Conservation (phyloP, 2,113 vertebrate genomes). For the Tenrec ecaudatus region DNA sequence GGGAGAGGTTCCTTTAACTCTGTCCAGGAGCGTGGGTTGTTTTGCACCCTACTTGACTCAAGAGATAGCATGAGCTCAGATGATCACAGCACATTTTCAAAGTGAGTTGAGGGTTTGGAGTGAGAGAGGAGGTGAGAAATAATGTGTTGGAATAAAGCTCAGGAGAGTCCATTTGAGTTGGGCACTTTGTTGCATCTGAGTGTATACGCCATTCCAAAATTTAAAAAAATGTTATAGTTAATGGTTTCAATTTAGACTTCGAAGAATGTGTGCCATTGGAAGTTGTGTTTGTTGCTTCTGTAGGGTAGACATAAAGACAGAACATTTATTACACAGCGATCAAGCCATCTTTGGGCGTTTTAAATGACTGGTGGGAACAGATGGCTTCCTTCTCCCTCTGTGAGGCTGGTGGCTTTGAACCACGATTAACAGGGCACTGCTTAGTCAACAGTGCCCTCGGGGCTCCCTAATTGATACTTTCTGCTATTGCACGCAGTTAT, state of each 20-base stretch:
- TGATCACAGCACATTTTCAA: conserved; percentile 20
- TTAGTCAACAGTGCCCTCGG: not conserved
- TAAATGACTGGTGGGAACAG: not conserved
- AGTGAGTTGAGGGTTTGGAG: not conserved
- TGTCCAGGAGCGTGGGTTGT: not conserved
- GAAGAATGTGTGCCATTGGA: not conserved
- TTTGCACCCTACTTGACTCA: not conserved
- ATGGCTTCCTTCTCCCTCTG: too few relatives aligned
- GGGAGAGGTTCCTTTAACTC: not conserved
- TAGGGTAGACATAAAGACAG: not conserved
- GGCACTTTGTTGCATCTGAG: not conserved
- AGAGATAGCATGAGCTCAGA: not conserved
- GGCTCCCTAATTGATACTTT: not conserved
- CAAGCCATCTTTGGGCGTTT: not conserved
- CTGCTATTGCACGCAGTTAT: too few relatives aligned
- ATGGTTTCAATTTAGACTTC: not conserved
- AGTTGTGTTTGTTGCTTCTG: not conserved
- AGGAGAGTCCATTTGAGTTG: not conserved
- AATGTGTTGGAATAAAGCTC: not conserved
- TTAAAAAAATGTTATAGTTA: not conserved
- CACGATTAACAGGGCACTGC: too few relatives aligned
- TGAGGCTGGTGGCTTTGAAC: too few relatives aligned
- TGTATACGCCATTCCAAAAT: not conserved
- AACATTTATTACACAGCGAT: not conserved
- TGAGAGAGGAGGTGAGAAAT: not conserved